Evolutionary conservation across 2,113 vertebrate genomes (phyloP).

Genomic region (Balaeniceps rex): DNA sequence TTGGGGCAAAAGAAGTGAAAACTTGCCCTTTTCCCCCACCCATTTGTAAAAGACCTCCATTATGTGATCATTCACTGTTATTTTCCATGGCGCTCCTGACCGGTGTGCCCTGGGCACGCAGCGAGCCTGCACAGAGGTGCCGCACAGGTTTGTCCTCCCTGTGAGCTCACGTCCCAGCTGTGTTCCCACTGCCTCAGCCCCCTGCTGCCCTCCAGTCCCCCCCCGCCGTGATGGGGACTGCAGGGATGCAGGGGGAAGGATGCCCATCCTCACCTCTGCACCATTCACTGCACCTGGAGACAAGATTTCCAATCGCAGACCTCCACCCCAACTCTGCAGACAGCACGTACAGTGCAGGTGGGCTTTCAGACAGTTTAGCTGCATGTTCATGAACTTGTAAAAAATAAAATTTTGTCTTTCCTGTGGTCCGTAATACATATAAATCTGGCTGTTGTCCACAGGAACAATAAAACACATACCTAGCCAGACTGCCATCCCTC

Average conservation of each 20-base stretch:
- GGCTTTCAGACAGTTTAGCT: background rate
- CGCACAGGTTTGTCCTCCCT: fast-evolving
- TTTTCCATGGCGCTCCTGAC: background rate
- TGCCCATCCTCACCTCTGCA: background rate
- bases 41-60: background rate
- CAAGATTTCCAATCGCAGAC: background rate
- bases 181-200: background rate
- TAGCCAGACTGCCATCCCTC: background rate
- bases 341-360: background rate
- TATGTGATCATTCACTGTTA: background rate
- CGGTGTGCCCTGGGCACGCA: background rate
- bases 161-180: background rate
- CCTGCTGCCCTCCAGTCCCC: background rate
- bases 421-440: background rate
- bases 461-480: background rate
- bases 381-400: background rate
- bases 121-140: fast-evolving
- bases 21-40: background rate
- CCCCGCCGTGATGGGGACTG: fast-evolving
- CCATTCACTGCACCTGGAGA: background rate
- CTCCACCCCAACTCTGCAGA: background rate
- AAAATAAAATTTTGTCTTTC: background rate
- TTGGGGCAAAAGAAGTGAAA: background rate
- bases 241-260: background rate
- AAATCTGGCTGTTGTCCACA: background rate